Percentiles rank a stretch among this genome's conserved stretches.
phyloP scores from a whole-genome alignment of 2,888 invertebrate genomes.

The Thelaira solivaga region DNA sequence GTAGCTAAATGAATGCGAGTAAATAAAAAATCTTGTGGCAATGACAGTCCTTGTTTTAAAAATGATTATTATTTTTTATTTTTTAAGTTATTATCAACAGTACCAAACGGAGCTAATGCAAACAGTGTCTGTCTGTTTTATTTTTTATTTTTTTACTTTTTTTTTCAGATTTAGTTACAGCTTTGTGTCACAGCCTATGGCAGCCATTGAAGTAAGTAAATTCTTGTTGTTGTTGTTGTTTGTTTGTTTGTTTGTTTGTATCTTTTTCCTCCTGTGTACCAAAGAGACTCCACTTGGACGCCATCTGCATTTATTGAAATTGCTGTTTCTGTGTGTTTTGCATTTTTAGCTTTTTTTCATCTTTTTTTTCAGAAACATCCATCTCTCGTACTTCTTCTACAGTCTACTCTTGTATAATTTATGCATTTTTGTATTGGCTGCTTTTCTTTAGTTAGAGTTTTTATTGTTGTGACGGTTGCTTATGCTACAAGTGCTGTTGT shows the following conservation, averaged over 20 bases:
- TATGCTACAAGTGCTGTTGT: conserved; percentile 3
- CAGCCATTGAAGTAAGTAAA: conserved; percentile 57
- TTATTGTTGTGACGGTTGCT: conserved; percentile 1
- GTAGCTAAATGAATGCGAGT: not conserved
- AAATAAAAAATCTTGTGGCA: conserved; percentile 44
- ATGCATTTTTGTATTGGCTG: conserved; percentile 59
- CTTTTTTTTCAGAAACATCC: conserved; percentile 21
- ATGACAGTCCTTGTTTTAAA: conserved; percentile 47
- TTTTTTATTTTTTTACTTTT: too few relatives aligned
- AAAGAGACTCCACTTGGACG: conserved; percentile 57
- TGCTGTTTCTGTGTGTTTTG: conserved; percentile 57
- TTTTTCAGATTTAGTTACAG: conserved; percentile 28
- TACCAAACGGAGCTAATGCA: conserved; percentile 12
- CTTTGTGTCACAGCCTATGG: conserved; percentile 52
- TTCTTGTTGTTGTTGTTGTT: too few relatives aligned
- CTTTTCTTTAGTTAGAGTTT: conserved; percentile 26
- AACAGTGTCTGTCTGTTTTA: conserved; percentile 13
- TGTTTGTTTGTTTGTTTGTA: conserved; percentile 20
- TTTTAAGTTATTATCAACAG: conserved; percentile 31
- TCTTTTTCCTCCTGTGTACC: conserved; percentile 23
- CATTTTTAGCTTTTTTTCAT: conserved; percentile 51
- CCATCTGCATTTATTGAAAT: conserved; percentile 63
- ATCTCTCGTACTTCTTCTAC: conserved; percentile 21
- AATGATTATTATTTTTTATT: conserved; percentile 55
- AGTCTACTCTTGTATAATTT: conserved; percentile 44